These are phyloP conservation scores for Lydus trimaculatus DNA, from an alignment of 2,888 invertebrate genomes.

Conservation along the genomic window DNA sequence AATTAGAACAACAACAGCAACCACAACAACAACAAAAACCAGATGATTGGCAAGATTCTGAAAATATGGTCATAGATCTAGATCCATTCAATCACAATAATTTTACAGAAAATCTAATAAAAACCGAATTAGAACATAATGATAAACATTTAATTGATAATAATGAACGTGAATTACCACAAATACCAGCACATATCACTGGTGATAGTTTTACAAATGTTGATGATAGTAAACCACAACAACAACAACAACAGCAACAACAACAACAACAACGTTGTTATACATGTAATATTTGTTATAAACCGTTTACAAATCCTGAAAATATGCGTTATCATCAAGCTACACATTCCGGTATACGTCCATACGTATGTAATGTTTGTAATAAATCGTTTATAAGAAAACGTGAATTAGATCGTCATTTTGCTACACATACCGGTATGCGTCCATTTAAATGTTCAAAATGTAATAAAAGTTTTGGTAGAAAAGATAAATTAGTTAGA, in stretches of 20 bases:
- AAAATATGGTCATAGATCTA: conserved; percentile 68
- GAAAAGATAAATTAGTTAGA: conserved; percentile 73
- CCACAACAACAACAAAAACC: conserved; percentile 43
- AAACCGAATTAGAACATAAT: conserved; percentile 34
- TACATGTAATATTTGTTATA: conserved; percentile 48
- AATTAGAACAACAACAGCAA: not conserved
- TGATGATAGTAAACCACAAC: conserved; percentile 22
- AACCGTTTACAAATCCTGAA: conserved; percentile 50
- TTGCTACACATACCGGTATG: conserved; percentile 71
- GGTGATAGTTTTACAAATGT: conserved; percentile 47
- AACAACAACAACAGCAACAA: conserved; percentile 8
- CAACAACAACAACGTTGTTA: conserved; percentile 21
- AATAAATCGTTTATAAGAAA: conserved; percentile 73
- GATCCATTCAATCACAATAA: conserved; percentile 66
- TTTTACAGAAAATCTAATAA: conserved; percentile 37
- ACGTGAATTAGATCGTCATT: conserved; percentile 74
- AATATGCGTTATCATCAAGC: conserved; percentile 47
- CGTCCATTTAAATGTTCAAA: conserved; percentile 73
- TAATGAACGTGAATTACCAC: conserved; percentile 41
- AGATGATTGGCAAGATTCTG: conserved; percentile 49
- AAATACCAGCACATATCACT: conserved; percentile 51
- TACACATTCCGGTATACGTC: conserved; percentile 55
- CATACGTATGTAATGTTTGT: conserved; percentile 71
- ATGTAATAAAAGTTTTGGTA: conserved; percentile 72
- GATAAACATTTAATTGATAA: conserved; percentile 24